Conservation (phyloP, 2,888 invertebrate genomes). For the Zhuqinia jingwanae region DNA sequence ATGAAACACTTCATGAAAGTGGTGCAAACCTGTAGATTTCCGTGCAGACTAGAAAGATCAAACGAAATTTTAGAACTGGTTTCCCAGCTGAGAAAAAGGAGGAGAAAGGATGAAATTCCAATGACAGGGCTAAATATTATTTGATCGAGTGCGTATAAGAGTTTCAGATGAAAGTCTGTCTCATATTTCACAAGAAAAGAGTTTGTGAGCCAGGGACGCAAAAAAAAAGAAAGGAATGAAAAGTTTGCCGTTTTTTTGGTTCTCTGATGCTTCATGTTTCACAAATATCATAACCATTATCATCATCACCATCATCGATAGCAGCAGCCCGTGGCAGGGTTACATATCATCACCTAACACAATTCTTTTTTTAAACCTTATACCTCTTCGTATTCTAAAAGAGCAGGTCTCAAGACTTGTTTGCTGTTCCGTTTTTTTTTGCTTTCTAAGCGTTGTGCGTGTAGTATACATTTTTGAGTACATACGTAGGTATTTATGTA, state of each 20-base stretch:
- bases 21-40: not conserved
- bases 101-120: not conserved
- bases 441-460: too few relatives aligned
- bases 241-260: not conserved
- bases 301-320: not conserved
- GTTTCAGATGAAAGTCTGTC: slow-evolving; percentile 49
- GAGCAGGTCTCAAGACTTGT: too few relatives aligned
- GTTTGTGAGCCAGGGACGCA: not conserved
- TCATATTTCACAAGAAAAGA: slow-evolving; percentile 40
- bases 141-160: slow-evolving; percentile 19
- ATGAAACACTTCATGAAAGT: not conserved
- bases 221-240: not conserved
- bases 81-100: not conserved
- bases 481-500: too few relatives aligned
- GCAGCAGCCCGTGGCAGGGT: too few relatives aligned
- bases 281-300: not conserved
- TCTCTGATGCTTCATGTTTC: not conserved
- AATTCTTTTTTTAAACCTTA: too few relatives aligned
- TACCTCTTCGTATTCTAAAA: too few relatives aligned
- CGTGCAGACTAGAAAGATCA: not conserved
- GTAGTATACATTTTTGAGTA: too few relatives aligned
- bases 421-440: too few relatives aligned
- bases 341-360: too few relatives aligned
- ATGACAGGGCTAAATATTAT: slow-evolving; percentile 32
- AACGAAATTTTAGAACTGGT: not conserved